These are phyloP conservation scores for Esox lucius DNA, from an alignment of 2,797 vertebrate species.

Conservation along the genomic window DNA sequence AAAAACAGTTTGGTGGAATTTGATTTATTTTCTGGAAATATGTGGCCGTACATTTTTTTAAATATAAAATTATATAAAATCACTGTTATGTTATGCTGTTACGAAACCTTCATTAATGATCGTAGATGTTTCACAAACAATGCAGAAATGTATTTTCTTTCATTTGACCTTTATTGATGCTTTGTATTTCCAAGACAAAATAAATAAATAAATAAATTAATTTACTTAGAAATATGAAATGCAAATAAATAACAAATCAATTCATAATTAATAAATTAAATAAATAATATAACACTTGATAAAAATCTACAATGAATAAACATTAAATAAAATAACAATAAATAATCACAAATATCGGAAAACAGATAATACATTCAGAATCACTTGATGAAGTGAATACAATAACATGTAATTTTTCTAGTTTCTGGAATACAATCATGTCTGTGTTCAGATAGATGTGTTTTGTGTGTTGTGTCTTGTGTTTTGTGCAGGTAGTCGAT, in stretches of 20 bases:
- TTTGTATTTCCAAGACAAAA: neutral
- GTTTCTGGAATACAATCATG: neutral
- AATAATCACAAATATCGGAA: neutral
- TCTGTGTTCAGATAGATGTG: neutral
- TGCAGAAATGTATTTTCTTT: neutral
- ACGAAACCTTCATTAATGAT: neutral
- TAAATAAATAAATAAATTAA: conserved; percentile 13
- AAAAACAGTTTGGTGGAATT: neutral
- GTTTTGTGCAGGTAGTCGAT: conserved; percentile 2
- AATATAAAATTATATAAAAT: neutral
- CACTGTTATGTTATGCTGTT: neutral
- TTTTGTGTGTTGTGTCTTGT: neutral
- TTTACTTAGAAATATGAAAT: neutral
- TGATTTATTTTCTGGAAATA: neutral
- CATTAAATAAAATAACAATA: conserved; percentile 2
- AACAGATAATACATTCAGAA: neutral
- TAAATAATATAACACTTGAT: neutral
- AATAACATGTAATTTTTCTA: conserved; percentile 31
- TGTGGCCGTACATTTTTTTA: neutral
- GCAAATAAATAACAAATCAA: conserved; percentile 16
- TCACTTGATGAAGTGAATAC: neutral
- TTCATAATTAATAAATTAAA: neutral
- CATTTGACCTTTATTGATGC: neutral
- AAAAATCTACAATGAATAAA: conserved; percentile 16
- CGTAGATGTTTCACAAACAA: neutral